Percentiles rank a stretch among this genome's conserved stretches.
These are phyloP conservation scores for Cercopithecus mona DNA, from an alignment of 2,113 vertebrate genomes.

Conservation along the genomic window DNA sequence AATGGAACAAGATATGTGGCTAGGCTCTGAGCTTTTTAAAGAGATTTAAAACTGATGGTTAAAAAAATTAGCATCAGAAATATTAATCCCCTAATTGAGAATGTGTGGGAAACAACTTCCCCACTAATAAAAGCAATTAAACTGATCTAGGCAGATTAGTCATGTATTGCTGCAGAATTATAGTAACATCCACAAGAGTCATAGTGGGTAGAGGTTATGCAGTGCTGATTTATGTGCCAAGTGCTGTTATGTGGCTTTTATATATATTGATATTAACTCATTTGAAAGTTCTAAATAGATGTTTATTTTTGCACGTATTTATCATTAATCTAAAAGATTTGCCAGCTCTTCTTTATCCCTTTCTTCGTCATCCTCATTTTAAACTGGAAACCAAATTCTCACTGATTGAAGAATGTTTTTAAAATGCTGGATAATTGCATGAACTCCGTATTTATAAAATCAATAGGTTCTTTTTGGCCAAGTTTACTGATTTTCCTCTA, in stretches of 20 bases:
- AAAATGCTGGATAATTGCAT: neutral
- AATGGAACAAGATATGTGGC: neutral
- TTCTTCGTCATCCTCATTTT: neutral
- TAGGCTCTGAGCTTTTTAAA: neutral
- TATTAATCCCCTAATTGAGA: neutral
- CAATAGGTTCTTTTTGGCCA: neutral
- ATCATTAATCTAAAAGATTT: neutral
- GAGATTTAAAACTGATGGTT: neutral
- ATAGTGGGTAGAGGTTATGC: neutral
- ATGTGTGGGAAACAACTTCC: neutral
- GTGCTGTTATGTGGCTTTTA: neutral
- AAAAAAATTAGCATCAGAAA: neutral
- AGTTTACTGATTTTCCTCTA: neutral
- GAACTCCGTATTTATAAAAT: neutral
- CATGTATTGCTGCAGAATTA: neutral
- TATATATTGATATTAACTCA: neutral
- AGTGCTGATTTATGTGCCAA: neutral
- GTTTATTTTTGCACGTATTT: neutral
- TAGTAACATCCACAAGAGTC: neutral
- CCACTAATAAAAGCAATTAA: neutral
- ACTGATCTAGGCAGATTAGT: neutral
- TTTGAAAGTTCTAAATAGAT: neutral
- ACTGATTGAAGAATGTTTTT: neutral
- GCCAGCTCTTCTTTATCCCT: neutral
- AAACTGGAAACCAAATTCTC: neutral